Base-by-base conservation (phyloP, 2,113 vertebrate species). In the Tyto alba region DNA sequence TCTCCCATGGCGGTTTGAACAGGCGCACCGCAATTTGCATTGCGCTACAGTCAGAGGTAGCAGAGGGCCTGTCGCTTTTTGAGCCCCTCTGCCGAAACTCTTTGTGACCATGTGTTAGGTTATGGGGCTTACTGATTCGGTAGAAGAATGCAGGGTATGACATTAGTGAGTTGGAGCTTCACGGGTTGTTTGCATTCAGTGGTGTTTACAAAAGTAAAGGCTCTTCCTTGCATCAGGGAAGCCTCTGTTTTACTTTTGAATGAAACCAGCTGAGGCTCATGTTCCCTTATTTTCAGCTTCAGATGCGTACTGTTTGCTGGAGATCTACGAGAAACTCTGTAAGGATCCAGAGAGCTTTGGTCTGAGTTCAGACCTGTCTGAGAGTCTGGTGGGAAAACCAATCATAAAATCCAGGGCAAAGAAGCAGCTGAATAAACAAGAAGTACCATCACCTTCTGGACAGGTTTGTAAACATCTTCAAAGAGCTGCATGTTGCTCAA, bases 221-320 rank as follows among this genome's bases (percentile, higher is more conserved):
- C n/a, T 62, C 55, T 83, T 80, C 36, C 36, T 73, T 50, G 6
- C 52, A 16, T n/a, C 57, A 38, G 55, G 48, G 80, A 52, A 43
- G 25, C 56, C 41, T 57, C 52, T 72, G 10, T 18, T 62, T 84
- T 16, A 10, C 16, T 55, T 59, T 10, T 17, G 64, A 66, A 74
- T 69, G 23, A 83, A 56, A n/a, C 60, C 26, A 75, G 15, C 64
- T 88, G 23, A 73, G 56, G 25, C 34, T 66, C 22, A 10, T 55
- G 4, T 83, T 78, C 27, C 68, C 21, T 79, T 27, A 3, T 53
- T 72, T 86, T 30, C 79, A 97, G 97, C 97, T 22, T 91, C 95
- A 7, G 98, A 99, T 63, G 98, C 98, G 0, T 99, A 98, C 96
- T 99, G 99, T 95, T 98, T 99, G 95, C 96, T 99, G 95, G 98